Evolutionary conservation across 2,797 vertebrate species (phyloP).

Genomic region (Apogon talboti): DNA sequence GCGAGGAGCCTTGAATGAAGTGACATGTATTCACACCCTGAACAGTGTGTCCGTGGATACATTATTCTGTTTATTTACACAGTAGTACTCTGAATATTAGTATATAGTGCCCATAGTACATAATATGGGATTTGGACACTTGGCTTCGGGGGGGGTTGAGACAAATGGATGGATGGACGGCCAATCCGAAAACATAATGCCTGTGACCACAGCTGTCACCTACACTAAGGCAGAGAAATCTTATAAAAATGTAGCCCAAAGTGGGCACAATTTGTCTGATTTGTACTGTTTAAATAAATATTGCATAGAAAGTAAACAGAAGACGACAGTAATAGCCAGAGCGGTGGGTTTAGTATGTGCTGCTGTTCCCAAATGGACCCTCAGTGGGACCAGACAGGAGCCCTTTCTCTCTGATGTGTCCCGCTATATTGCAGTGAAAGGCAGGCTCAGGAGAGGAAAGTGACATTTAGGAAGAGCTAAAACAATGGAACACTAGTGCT

Average conservation of each 20-base stretch:
- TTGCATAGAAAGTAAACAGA: conserved; percentile 66
- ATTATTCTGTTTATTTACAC: too few relatives aligned
- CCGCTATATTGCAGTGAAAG: conserved; percentile 70
- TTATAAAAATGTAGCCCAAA: conserved; percentile 15
- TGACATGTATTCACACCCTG: too few relatives aligned
- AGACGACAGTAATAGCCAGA: conserved; percentile 58
- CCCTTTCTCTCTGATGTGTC: conserved; percentile 66
- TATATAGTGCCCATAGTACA: too few relatives aligned
- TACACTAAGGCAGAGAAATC: background rate
- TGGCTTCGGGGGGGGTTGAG: too few relatives aligned
- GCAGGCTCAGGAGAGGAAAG: conserved; percentile 81
- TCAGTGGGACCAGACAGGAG: conserved; percentile 65
- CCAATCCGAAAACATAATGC: too few relatives aligned
- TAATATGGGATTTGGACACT: too few relatives aligned
- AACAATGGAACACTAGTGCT: conserved; percentile 83
- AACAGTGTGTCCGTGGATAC: too few relatives aligned
- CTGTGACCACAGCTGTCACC: too few relatives aligned
- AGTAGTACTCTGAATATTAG: too few relatives aligned
- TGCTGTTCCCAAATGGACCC: conserved; percentile 60
- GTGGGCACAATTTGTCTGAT: conserved; percentile 50
- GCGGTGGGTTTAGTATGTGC: conserved; percentile 35
- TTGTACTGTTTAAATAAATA: conserved; percentile 68
- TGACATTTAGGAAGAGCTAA: conserved; percentile 84
- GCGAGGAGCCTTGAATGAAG: too few relatives aligned
- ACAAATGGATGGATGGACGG: too few relatives aligned